Base-by-base conservation (phyloP, 2,888 invertebrate genomes). In the Andrena bicolor region DNA sequence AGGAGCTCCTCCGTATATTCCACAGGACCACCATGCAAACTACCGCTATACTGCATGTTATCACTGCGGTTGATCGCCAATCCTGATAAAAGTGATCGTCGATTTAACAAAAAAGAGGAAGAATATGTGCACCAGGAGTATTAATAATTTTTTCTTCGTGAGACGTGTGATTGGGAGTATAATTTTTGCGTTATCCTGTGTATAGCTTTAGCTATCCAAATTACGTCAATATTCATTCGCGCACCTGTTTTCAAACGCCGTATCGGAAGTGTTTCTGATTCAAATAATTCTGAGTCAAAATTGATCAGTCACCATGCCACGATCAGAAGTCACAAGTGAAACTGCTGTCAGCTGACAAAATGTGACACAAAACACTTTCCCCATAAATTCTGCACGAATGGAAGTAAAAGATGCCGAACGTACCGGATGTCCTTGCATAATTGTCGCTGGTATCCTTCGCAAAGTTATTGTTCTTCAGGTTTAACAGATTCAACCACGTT, bases 21-120 rank as follows among this genome's bases (percentile, higher is more conserved):
- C 85, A 86, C 0, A 58, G 48, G 1, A 80, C n/a, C 2, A 32
- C 75, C 2, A 30, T 66, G 10, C 83, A 10, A 8, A 83, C 26
- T 1, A 77, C 63, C 4, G 76, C 75, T 7, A 81, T 30, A 23
- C 81, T 64, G 58, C 85, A 86, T n/a, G 79, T 83, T 49, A 83
- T 26, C 41, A 58, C 83, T 53, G 83, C 23, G n/a, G 71, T 53
- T 0, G 79, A 49, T 13, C 64, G 60, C 81, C 83, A 86, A 2
- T 73, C 53, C 86, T 86, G 51, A 20, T 53, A 41, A 26, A 1
- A 20, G 0, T 8, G 5, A 16, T 26, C n/a, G 26, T 32, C 6
- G n/a, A 58, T 32, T 28, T n/a, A 20, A 51, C 28, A 6, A 16
- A 41, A 41, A 41, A 4, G 16, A 16, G 5, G 5, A 41, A 41